A percentile compares a stretch with the other conserved stretches of the same genome.
phyloP scores from a whole-genome alignment of 2,888 invertebrate genomes.

The Zootermopsis nevadensis region DNA sequence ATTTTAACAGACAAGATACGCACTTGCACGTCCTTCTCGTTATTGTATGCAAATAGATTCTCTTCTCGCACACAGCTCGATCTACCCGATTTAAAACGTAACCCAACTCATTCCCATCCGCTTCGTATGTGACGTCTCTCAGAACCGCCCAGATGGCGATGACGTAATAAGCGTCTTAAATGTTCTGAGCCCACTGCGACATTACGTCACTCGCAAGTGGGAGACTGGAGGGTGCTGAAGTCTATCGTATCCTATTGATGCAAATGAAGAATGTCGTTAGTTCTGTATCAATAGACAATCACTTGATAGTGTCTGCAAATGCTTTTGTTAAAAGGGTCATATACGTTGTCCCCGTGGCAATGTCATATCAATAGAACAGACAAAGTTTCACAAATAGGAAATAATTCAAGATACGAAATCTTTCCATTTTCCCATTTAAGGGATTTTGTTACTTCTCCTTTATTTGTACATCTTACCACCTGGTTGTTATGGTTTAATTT shows the following conservation, averaged over 20 bases:
- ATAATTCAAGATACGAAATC: too few relatives aligned
- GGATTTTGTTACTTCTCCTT: too few relatives aligned
- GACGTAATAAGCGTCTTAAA: not conserved
- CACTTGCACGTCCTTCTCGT: not conserved
- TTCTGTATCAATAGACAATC: slow-evolving; percentile 46
- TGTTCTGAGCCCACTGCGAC: not conserved
- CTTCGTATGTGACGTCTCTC: not conserved
- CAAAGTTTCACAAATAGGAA: too few relatives aligned
- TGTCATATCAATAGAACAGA: too few relatives aligned
- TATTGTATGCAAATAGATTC: slow-evolving; percentile 4
- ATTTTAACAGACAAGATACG: not conserved
- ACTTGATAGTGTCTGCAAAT: slow-evolving; percentile 37
- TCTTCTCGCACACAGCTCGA: not conserved
- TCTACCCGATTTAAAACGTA: not conserved
- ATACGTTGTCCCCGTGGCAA: too few relatives aligned
- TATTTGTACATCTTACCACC: too few relatives aligned
- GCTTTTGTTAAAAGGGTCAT: not conserved
- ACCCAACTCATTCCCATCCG: not conserved
- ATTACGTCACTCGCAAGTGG: not conserved
- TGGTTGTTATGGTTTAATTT: too few relatives aligned
- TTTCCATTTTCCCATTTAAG: too few relatives aligned
- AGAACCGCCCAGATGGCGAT: not conserved
- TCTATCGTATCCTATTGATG: slow-evolving; percentile 28
- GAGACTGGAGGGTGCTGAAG: not conserved
- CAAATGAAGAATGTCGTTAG: slow-evolving; percentile 46